Base-by-base conservation (phyloP, 2,113 vertebrate genomes). In the Ailurus styani region DNA sequence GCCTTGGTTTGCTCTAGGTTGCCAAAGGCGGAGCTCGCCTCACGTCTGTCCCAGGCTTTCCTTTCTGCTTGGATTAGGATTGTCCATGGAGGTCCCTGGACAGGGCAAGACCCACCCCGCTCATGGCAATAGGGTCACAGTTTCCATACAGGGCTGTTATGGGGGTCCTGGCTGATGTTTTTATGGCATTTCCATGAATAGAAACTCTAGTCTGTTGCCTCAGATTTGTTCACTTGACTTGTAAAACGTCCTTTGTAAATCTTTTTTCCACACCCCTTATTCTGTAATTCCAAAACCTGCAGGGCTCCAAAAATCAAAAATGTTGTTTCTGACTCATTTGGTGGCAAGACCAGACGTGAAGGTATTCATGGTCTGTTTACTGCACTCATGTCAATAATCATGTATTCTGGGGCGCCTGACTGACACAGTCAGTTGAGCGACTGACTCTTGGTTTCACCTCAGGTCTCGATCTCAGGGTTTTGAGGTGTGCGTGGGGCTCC, bases 1-100 rank as follows among this genome's bases (percentile, higher is more conserved):
- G 90, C 87, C 85, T 70, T 90, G 90, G 81, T 93, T 97, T 94
- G 97, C 75, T 88, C 85, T 77, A 29, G 23, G 20, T 3, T 29
- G 82, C 83, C 90, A 55, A 73, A 83, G 45, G 45, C 40, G 75
- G 82, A 37, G 31, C 57, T 79, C 23, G 42, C 40, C 55, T 87
- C 79, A 54, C 81, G 40, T 54, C 29, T 91, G 75, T 64, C 62
- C 25, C 12, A 40, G 72, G 54, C 13, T 82, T 62, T 66, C 54
- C 70, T 37, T 31, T 54, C 68, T 54, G 15, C 73, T 45, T 3
- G 18, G 45, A 45, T 75, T 4, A 3, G 18, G 64, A 17, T 11
- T 20, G 78, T 34, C 42, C 9, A 11, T 64, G 7, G 25, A 45
- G 8, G 50, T 86, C 55, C 62, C 34, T 75, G 54, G 42, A 27